Base-by-base conservation (phyloP, 2,113 vertebrate species). In the Athene noctua region DNA sequence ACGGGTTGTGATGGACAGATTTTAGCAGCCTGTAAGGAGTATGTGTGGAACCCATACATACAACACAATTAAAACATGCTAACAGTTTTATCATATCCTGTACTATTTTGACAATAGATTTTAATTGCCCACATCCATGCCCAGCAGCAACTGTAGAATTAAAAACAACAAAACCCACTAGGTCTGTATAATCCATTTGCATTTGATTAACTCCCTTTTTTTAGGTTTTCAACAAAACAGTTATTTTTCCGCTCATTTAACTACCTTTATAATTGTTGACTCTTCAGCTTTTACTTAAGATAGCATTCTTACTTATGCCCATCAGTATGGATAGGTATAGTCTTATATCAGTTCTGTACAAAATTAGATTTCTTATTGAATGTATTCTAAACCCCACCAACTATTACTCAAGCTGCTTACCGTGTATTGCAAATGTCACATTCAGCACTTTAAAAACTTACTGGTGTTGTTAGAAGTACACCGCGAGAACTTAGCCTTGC, bases 1-100 rank as follows among this genome's bases (percentile, higher is more conserved):
- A 99, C 82, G 99, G 99, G 97, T 99, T 99, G 91, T 99, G 99
- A 97, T 99, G 99, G 23, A 99, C 99, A 66, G 99, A 99, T 97
- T 99, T 99, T 86, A 99, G 96, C 90, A 99, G 97, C 97, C 99
- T 99, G 67, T 23, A 86, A 61, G 54, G 19, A 65, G 5, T 0
- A 75, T 13, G 9, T 5, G 3, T 32, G 10, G 14, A 80, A 78
- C 34, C 77, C 8, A 34, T 5, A 85, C 13, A 59, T 34, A 66
- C 11, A 81, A 30, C 46, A 70, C 10, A 67, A 65, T 84, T 30
- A 94, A 73, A 66, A 62, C 25, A 49, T 1, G 5, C 16, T 21
- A 61, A 86, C 2, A 21, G 18, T 65, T 92, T 79, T 46, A 86
- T 42, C 26, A 84, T 21, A 94, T 42, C 32, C 65, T 94, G 34